These are phyloP conservation scores for Grallaria varia DNA, from an alignment of 2,113 vertebrate species.

Conservation along the genomic window DNA sequence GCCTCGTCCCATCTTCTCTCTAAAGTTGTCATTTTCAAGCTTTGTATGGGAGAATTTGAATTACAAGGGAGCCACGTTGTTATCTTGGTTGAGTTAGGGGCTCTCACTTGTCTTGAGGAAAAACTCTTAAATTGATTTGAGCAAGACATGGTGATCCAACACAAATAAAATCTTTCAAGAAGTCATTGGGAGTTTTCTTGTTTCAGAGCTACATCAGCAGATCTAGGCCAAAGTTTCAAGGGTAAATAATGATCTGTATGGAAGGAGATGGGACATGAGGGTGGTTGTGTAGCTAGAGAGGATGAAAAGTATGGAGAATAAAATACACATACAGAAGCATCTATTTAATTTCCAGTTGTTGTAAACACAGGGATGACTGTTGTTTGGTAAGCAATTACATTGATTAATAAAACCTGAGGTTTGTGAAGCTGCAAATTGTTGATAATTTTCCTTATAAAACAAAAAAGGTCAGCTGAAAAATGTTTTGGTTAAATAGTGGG, in stretches of 20 bases:
- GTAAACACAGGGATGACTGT: accelerated
- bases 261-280: background rate
- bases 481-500: background rate
- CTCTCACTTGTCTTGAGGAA: background rate
- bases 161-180: background rate
- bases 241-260: background rate
- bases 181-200: background rate
- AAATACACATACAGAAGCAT: background rate
- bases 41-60: conserved; percentile 8
- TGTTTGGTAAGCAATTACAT: background rate
- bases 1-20: background rate
- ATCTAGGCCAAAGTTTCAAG: background rate
- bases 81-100: background rate
- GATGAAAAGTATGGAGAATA: background rate
- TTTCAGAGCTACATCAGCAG: background rate
- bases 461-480: background rate
- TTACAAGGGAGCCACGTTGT: background rate
- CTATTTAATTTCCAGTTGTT: background rate
- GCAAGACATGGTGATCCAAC: background rate
- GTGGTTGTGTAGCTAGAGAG: background rate
- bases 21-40: background rate
- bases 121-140: background rate
- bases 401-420: background rate
- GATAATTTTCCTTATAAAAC: background rate
- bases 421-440: background rate